These are phyloP conservation scores for Mastomys coucha DNA, from an alignment of 2,113 vertebrate genomes.

Conservation along the genomic window DNA sequence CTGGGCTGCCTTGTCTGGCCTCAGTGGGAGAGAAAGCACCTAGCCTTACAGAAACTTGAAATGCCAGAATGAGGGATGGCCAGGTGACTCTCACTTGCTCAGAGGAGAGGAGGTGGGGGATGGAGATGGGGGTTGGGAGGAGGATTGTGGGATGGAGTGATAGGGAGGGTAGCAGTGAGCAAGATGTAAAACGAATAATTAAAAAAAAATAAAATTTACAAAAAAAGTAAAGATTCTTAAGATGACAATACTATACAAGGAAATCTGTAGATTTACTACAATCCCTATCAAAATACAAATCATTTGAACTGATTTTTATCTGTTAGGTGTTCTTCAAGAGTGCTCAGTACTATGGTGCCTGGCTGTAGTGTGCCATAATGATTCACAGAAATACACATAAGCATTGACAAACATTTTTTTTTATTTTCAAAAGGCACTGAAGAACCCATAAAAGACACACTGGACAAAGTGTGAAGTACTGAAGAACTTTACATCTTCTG, in stretches of 20 bases:
- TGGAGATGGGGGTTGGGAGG: too few species aligned
- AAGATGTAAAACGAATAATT: too few species aligned
- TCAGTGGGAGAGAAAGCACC: too few species aligned
- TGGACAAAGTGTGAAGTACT: not conserved
- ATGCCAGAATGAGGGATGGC: too few species aligned
- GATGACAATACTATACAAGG: not conserved
- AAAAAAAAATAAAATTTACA: too few species aligned
- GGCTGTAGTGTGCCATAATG: not conserved
- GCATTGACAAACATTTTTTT: not conserved
- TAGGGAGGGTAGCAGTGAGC: too few species aligned
- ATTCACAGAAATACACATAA: not conserved
- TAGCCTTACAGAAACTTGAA: too few species aligned
- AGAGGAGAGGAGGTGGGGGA: too few species aligned
- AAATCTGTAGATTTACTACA: not conserved
- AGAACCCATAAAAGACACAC: not conserved
- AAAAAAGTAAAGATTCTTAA: not conserved
- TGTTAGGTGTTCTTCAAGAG: not conserved
- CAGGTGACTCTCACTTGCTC: too few species aligned
- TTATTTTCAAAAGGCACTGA: not conserved
- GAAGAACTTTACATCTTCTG: not conserved
- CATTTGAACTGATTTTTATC: not conserved
- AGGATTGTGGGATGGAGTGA: too few species aligned
- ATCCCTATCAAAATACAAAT: not conserved
- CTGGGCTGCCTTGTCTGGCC: too few species aligned
- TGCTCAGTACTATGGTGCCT: not conserved